Percentiles rank a stretch among this genome's conserved stretches.
These are phyloP conservation scores for Mythimna lalbum DNA, from an alignment of 2,888 invertebrate species.

Conservation along the genomic window DNA sequence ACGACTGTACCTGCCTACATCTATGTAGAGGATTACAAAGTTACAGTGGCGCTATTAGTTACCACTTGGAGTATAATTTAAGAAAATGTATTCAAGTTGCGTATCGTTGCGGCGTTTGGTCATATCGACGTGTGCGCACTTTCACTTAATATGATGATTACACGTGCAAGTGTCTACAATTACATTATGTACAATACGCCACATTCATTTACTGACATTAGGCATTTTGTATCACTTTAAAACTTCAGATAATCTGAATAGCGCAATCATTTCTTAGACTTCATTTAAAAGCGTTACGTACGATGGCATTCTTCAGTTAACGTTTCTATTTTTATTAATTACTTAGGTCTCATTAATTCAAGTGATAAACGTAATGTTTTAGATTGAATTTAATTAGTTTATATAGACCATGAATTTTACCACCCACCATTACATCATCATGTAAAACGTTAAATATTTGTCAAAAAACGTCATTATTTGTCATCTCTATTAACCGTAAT, in stretches of 20 bases:
- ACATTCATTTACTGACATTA: slow-evolving; percentile 12
- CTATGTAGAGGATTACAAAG: slow-evolving; percentile 20
- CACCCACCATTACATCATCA: too few species aligned
- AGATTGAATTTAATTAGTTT: not conserved
- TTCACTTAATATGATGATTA: slow-evolving; percentile 70
- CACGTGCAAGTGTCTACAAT: slow-evolving; percentile 56
- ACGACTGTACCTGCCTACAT: not conserved
- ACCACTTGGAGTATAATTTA: slow-evolving; percentile 43
- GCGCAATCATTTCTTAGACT: not conserved
- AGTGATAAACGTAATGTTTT: too few species aligned
- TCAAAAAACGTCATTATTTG: too few species aligned
- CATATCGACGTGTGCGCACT: slow-evolving; percentile 69
- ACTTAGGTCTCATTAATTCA: too few species aligned
- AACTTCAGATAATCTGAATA: not conserved
- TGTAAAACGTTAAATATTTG: too few species aligned
- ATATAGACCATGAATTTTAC: not conserved
- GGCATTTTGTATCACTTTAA: not conserved
- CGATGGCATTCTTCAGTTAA: not conserved
- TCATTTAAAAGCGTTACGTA: not conserved
- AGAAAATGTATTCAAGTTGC: slow-evolving; percentile 67
- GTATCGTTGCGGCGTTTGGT: slow-evolving; percentile 72
- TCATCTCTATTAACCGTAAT: too few species aligned
- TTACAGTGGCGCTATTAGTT: slow-evolving; percentile 30
- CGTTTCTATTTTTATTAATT: too few species aligned
- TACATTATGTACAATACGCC: slow-evolving; percentile 60